These are phyloP conservation scores for Aphis craccivora DNA, from an alignment of 1,140 invertebrate species.

Conservation along the genomic window DNA sequence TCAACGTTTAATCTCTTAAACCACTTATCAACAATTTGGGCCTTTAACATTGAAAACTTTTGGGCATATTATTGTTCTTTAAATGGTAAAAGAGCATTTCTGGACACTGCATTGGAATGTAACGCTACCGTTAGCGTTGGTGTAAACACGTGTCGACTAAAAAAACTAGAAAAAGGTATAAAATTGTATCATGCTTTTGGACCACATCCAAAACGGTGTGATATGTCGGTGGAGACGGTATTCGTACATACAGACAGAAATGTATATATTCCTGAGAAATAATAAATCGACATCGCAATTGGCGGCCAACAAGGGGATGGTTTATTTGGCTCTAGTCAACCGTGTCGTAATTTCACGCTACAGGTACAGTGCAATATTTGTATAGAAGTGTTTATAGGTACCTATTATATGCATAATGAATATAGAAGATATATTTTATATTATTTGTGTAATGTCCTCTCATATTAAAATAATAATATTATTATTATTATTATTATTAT, in stretches of 20 bases:
- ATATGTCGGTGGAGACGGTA: neutral
- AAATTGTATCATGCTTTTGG: neutral
- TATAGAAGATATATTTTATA: neutral
- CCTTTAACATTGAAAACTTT: neutral
- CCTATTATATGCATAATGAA: no score
- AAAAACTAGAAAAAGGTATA: constrained; percentile 14
- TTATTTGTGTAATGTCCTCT: neutral
- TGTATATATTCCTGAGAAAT: neutral
- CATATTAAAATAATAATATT: neutral
- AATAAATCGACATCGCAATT: constrained; percentile 28
- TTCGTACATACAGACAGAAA: neutral
- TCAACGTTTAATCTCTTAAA: neutral
- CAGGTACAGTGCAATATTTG: neutral
- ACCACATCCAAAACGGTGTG: neutral
- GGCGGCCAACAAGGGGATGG: neutral
- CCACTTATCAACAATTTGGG: neutral
- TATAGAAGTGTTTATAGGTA: neutral
- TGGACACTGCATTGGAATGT: neutral
- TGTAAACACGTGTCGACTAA: constrained; percentile 27
- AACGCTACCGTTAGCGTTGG: neutral
- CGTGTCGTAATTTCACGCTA: neutral
- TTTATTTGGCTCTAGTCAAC: neutral
- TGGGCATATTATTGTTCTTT: neutral
- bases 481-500: neutral
- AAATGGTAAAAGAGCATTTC: neutral